These are phyloP conservation scores for Thereva unica DNA, from an alignment of 2,888 invertebrate species.

Conservation along the genomic window DNA sequence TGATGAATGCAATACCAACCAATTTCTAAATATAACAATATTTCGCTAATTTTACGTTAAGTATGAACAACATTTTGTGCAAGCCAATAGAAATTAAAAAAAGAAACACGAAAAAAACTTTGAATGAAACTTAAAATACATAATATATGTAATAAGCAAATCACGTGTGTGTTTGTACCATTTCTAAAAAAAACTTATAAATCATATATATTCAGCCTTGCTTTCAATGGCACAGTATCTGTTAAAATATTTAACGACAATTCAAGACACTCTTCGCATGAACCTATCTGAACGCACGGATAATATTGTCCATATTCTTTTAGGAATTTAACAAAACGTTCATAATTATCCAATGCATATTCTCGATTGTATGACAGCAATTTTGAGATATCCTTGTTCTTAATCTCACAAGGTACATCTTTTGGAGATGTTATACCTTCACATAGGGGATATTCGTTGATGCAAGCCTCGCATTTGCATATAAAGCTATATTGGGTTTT, in stretches of 20 bases:
- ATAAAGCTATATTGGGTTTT: slow-evolving; percentile 77
- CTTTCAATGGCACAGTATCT: slow-evolving; percentile 56
- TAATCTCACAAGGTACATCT: slow-evolving; percentile 52
- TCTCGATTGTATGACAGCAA: slow-evolving; percentile 52
- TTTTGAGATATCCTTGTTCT: slow-evolving; percentile 49
- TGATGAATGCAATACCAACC: no score
- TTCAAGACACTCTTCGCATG: slow-evolving; percentile 56
- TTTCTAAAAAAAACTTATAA: neutral
- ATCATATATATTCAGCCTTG: slow-evolving; percentile 42
- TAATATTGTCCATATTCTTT: slow-evolving; percentile 51
- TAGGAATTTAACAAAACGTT: slow-evolving; percentile 53
- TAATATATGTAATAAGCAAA: no score
- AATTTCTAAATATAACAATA: no score
- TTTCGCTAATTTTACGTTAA: no score
- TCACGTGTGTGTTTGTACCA: neutral
- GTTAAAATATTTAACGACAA: slow-evolving; percentile 56
- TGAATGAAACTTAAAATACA: no score
- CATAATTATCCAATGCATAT: slow-evolving; percentile 53
- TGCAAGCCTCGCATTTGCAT: slow-evolving; percentile 78
- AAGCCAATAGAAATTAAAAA: no score
- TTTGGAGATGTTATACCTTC: slow-evolving; percentile 52
- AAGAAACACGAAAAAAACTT: no score
- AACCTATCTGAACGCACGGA: slow-evolving; percentile 54
- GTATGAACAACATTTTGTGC: no score
- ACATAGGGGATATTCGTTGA: slow-evolving; percentile 70